Conservation (phyloP, 2,113 vertebrate species). For the Oryzias curvinotus region DNA sequence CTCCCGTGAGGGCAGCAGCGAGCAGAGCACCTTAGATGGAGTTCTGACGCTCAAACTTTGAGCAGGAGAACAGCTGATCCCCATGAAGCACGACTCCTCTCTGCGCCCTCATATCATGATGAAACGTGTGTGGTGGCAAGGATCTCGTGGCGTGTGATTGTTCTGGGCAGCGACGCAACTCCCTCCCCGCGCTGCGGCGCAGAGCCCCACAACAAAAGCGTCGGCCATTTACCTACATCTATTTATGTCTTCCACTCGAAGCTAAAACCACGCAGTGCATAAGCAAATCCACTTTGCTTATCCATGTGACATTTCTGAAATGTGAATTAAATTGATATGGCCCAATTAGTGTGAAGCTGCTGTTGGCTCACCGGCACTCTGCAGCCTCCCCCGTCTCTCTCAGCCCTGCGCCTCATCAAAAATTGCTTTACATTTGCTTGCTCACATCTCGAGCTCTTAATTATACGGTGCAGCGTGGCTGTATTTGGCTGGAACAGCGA, state of each 20-base stretch:
- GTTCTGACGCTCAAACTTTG: no score
- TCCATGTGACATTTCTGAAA: constrained; percentile 79
- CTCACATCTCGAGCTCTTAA: constrained; percentile 74
- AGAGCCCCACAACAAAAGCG: background rate
- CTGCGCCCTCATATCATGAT: no score
- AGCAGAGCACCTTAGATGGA: no score
- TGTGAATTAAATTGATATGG: constrained; percentile 80
- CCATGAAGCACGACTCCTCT: no score
- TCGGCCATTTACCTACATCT: constrained; percentile 67
- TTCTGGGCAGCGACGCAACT: no score
- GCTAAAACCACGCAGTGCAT: constrained; percentile 63
- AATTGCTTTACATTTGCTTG: constrained; percentile 76
- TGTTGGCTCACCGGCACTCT: constrained; percentile 26
- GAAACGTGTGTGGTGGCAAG: no score
- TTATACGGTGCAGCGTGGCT: constrained; percentile 72
- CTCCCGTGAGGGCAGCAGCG: no score
- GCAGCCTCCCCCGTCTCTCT: constrained; percentile 20
- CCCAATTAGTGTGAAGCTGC: constrained; percentile 74
- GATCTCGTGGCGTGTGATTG: no score
- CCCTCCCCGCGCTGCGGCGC: no score
- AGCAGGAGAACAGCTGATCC: no score
- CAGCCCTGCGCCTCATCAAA: constrained; percentile 58
- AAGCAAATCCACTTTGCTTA: constrained; percentile 77
- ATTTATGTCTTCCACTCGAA: constrained; percentile 53
- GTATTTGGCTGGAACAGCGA: constrained; percentile 75